Base-by-base conservation (phyloP, 2,113 vertebrate genomes). In the Pyrgilauda ruficollis region DNA sequence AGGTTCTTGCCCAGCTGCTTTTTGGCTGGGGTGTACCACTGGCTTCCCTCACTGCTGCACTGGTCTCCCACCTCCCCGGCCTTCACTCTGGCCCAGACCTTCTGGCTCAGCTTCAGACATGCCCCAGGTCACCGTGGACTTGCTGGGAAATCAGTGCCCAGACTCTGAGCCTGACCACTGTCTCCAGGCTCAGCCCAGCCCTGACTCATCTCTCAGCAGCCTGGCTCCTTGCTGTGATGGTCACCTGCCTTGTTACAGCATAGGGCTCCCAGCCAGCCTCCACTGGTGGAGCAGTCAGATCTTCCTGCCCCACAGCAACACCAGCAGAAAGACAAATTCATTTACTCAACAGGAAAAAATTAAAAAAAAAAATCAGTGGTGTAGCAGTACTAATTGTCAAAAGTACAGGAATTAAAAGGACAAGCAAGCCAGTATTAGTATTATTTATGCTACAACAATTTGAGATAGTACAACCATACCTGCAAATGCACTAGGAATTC, bases 201-300 rank as follows among this genome's bases (percentile, higher is more conserved):
- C 69, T 10, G 27, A 43, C 49, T 37, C 0, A 0, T 13, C 1
- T 0, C 59, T 35, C 37, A 22, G 55, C n/a, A 70, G 14, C 27
- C 27, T 24, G 22, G 14, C 15, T 75, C 50, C n/a, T 82, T 59
- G 5, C 7, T 72, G 28, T 6, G 28, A 23, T n/a, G 8, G 22
- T 62, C 83, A n/a, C 14, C 27, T 44, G 23, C 22, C 39, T 24
- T 16, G 12, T 28, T 33, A 18, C 19, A n/a, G 10, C 0, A 6
- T 6, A 27, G 2, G 0, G 11, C 24, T 67, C 37, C 47, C 31
- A 90, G 43, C 11, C n/a, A 39, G 18, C 19, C n/a, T 74, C 44
- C 3, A 0, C 28, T 41, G 15, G 12, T 18, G 37, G 37, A 67
- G 62, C 24, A 82, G 18, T 12, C 66, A 62, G 28, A 15, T 7